phyloP scores from a whole-genome alignment of 2,888 invertebrate genomes.

The Eupithecia abbreviata region DNA sequence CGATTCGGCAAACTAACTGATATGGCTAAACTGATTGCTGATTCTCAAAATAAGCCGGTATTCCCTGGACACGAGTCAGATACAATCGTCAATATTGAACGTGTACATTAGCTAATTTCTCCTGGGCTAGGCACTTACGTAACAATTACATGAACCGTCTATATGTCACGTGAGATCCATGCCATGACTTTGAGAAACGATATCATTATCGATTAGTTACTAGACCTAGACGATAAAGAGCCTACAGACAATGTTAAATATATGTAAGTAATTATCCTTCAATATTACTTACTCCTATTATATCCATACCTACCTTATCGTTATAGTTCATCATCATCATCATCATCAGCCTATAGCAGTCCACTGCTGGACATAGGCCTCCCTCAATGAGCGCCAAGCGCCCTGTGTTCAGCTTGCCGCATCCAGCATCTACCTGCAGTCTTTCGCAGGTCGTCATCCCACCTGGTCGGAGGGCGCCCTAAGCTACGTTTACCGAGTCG shows the following conservation, averaged over 20 bases:
- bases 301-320: background rate
- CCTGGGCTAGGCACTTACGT: slow-evolving; percentile 58
- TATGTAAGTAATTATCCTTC: background rate
- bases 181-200: slow-evolving; percentile 1
- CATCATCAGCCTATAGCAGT: no score
- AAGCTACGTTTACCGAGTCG: no score
- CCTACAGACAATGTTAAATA: background rate
- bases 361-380: no score
- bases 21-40: slow-evolving; percentile 4
- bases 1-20: background rate
- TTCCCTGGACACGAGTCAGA: slow-evolving; percentile 33
- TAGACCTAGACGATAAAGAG: background rate
- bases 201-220: background rate
- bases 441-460: no score
- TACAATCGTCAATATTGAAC: slow-evolving; percentile 61
- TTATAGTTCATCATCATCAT: no score
- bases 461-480: no score
- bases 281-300: background rate
- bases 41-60: slow-evolving; percentile 9
- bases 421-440: no score
- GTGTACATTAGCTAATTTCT: slow-evolving; percentile 68
- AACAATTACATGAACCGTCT: slow-evolving; percentile 60
- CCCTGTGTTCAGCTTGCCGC: no score
- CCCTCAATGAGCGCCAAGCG: no score
- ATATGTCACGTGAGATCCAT: slow-evolving; percentile 40